Evolutionary conservation across 2,888 invertebrate species (phyloP), one percentile per base, ranked within the genome.

Genomic region (Tetropium fuscum): DNA sequence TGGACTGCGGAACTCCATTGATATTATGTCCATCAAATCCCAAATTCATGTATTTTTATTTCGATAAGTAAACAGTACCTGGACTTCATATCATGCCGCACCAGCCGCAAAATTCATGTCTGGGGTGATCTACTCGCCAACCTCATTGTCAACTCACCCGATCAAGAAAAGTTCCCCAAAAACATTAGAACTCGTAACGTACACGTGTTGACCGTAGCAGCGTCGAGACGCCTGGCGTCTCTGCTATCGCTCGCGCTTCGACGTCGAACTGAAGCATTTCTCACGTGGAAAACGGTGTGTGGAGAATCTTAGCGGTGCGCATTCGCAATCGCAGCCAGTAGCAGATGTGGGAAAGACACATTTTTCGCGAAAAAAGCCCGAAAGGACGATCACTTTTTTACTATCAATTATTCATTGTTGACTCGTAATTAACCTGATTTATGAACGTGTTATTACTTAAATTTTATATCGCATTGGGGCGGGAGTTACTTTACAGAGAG

Each of bases 401-500:
- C 48, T 48, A 34, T 66, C 69, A 74, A 76, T 76, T 76, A 76
- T 74, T 75, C 74, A 75, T 76, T 67, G 66, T 67, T 53, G 70
- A 66, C 65, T 71, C 53, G 71, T 72, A 75, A 76, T 76, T 76
- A 76, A 72, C 68, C 67, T 73, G 73, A 76, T 74, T 74, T 74
- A 73, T 73, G 64, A 66, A 59, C 48, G 60, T 67, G 69, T 72
- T 71, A 73, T 73, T 71, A 65, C 56, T 44, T 22, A 59, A 57
- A 65, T 64, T 66, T 67, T 69, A 63, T 68, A 64, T 60, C 56
- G 53, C 27, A 53, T 53, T 15, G 58, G 38, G 45, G 48, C 16
- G 16, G n/a, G 2, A 22, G 44, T 30, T 53, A 25, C 44, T 22
- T 44, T 34, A 36, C 22, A 38, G 30, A 53, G 45, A 45, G 20